Percentiles rank a stretch among this genome's conserved stretches.
phyloP scores from a whole-genome alignment of 2,888 invertebrate species.

The Sinohyriopsis cumingii region DNA sequence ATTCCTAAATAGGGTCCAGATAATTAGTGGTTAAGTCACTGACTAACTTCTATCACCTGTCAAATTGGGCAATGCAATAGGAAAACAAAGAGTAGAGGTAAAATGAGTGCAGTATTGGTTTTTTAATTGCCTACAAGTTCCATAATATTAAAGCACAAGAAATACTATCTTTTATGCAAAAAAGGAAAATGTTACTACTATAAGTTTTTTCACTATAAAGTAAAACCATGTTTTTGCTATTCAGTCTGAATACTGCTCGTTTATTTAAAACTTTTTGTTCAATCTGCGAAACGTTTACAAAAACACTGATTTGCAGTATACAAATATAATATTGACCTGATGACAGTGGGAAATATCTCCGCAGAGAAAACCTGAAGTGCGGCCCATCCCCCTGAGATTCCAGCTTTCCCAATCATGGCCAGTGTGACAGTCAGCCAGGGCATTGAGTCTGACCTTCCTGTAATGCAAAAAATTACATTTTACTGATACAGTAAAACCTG shows the following conservation, averaged over 20 bases:
- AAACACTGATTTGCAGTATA: neutral
- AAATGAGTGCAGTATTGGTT: too few relatives aligned
- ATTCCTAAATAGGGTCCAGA: too few relatives aligned
- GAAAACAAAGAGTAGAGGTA: too few relatives aligned
- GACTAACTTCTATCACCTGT: too few relatives aligned
- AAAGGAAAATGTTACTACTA: too few relatives aligned
- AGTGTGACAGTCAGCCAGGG: conserved; percentile 42
- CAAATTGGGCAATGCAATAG: too few relatives aligned
- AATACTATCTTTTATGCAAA: too few relatives aligned
- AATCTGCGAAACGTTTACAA: neutral
- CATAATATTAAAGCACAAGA: too few relatives aligned
- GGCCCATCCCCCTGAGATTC: conserved; percentile 68
- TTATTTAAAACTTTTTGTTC: neutral
- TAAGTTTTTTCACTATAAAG: too few relatives aligned
- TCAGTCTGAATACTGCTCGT: neutral
- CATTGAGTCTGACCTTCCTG: conserved; percentile 28
- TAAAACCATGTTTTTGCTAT: neutral
- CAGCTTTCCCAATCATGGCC: conserved; percentile 66
- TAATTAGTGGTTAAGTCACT: too few relatives aligned
- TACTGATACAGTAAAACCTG: too few relatives aligned
- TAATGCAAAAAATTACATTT: neutral
- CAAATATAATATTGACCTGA: conserved; percentile 51
- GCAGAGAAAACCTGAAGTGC: conserved; percentile 67
- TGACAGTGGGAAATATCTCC: conserved; percentile 67
- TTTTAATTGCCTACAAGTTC: too few relatives aligned